phyloP scores from a whole-genome alignment of 2,888 invertebrate genomes.

The Hermodice carunculata region DNA sequence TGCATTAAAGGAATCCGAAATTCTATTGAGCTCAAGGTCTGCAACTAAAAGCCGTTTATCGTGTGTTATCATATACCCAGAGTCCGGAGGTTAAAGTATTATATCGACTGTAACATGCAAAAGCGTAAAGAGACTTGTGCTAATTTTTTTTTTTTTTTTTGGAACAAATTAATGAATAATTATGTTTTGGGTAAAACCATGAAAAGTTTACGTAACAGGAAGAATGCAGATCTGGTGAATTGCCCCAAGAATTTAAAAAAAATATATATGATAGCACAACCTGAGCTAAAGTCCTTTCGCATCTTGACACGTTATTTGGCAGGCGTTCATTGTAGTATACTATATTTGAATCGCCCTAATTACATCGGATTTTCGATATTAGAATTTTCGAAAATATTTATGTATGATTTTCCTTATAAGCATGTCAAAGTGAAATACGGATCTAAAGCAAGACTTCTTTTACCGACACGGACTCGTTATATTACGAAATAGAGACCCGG shows the following conservation, averaged over 20 bases:
- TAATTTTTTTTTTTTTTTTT: slow-evolving; percentile 59
- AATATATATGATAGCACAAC: slow-evolving; percentile 25
- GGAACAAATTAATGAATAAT: slow-evolving; percentile 68
- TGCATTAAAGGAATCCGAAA: no score
- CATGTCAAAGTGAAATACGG: slow-evolving; percentile 51
- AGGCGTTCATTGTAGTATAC: slow-evolving; percentile 56
- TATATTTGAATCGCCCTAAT: slow-evolving; percentile 63
- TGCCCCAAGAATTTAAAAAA: slow-evolving; percentile 1
- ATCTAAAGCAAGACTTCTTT: slow-evolving; percentile 41
- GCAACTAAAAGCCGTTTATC: no score
- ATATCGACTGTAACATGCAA: no score
- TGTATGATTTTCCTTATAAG: slow-evolving; percentile 66
- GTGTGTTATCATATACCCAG: no score
- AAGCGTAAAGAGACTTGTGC: slow-evolving; percentile 52
- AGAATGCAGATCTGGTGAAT: slow-evolving; percentile 48
- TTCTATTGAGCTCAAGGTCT: no score
- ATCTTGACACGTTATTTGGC: slow-evolving; percentile 64
- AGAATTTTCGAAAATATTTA: slow-evolving; percentile 63
- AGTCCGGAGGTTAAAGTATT: no score
- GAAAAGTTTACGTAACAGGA: no score
- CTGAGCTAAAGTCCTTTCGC: slow-evolving; percentile 32
- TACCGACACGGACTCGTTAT: slow-evolving; percentile 56
- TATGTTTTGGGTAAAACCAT: no score
- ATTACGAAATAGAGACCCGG: slow-evolving; percentile 52
- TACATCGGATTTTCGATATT: slow-evolving; percentile 64